Base-by-base conservation (phyloP, 2,888 invertebrate genomes). In the Pachliopta kotzebuea region DNA sequence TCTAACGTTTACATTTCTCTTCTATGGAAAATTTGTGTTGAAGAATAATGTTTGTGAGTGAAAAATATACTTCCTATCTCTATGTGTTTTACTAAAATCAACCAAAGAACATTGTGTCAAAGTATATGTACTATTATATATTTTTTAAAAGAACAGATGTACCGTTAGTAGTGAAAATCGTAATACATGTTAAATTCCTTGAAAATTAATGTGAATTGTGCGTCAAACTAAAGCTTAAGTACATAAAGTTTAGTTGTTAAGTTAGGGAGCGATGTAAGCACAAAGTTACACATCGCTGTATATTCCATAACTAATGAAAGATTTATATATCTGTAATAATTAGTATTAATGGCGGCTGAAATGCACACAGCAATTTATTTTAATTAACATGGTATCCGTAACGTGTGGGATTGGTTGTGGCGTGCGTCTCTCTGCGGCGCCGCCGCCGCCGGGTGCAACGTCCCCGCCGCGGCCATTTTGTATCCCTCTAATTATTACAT, bases 391-490 rank as follows among this genome's bases (percentile, higher is more conserved):
- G n/a, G 58, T 21, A 29, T 50, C 37, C 54, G 45, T 61, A 58
- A 58, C 29, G 62, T 57, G 56, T 61, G 52, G 52, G 60, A 53
- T 65, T 62, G 57, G 49, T 37, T 37, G 57, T 50, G 31, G 57
- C 49, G 60, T 62, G 29, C 61, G 61, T 61, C 70, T 69, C 69
- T 70, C 66, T 65, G 65, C 69, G 60, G 42, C n/a, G 63, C 67
- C 67, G 56, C 67, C 67, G 56, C 50, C 21, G 42, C 53, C 52
- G 62, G 67, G 73, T 71, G 63, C 76, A 72, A 71, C 70, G 73
- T 75, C 73, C 71, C 70, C 68, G 60, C 68, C 69, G 72, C 74
- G 69, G 86, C 86, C 89, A 88, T 87, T 79, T 88, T 86, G 83
- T 73, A 74, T 70, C 70, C 57, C 67, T 76, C 78, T 81, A 82